Percentiles rank a stretch among this genome's conserved stretches.
phyloP scores from a whole-genome alignment of 92 coral and sea anemone species.

The Phenganax subtilis region DNA sequence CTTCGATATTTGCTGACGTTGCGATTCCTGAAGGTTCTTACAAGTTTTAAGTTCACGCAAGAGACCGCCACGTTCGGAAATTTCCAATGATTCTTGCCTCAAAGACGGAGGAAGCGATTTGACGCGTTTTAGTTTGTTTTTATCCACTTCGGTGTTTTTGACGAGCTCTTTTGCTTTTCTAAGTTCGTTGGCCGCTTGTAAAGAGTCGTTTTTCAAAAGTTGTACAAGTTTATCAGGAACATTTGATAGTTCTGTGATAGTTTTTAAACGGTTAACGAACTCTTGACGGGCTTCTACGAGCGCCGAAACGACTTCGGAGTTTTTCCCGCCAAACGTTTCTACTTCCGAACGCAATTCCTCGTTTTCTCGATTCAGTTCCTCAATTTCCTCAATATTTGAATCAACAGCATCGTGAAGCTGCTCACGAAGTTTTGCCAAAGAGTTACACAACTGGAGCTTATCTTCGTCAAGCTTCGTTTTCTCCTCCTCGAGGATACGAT shows the following conservation, averaged over 20 bases:
- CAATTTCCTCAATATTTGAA: conserved; percentile 91
- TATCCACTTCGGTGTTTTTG: conserved; percentile 9
- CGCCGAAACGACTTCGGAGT: conserved; percentile 49
- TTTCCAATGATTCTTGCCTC: conserved; percentile 41
- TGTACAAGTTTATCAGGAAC: conserved; percentile 62
- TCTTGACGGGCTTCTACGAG: conserved; percentile 55
- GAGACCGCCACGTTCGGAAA: conserved; percentile 55
- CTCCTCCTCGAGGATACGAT: conserved; percentile 75
- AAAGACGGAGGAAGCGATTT: conserved; percentile 26
- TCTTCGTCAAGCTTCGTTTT: conserved; percentile 75
- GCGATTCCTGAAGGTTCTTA: conserved; percentile 82
- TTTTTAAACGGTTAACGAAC: conserved; percentile 58
- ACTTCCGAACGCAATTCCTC: conserved; percentile 58
- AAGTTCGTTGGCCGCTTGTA: conserved; percentile 18
- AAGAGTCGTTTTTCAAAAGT: conserved; percentile 54
- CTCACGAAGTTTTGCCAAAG: conserved; percentile 69
- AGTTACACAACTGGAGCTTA: conserved; percentile 71
- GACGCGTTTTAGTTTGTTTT: conserved; percentile 13
- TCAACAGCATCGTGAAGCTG: conserved; percentile 89
- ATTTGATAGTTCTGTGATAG: conserved; percentile 63
- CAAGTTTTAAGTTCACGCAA: conserved; percentile 77
- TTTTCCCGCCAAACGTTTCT: conserved; percentile 48
- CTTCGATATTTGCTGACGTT: conserved; percentile 76
- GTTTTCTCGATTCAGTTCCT: conserved; percentile 65
- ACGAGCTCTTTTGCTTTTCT: conserved; percentile 10